Evolutionary conservation across 2,888 invertebrate species (phyloP).

Genomic region (Portevinia maculata): DNA sequence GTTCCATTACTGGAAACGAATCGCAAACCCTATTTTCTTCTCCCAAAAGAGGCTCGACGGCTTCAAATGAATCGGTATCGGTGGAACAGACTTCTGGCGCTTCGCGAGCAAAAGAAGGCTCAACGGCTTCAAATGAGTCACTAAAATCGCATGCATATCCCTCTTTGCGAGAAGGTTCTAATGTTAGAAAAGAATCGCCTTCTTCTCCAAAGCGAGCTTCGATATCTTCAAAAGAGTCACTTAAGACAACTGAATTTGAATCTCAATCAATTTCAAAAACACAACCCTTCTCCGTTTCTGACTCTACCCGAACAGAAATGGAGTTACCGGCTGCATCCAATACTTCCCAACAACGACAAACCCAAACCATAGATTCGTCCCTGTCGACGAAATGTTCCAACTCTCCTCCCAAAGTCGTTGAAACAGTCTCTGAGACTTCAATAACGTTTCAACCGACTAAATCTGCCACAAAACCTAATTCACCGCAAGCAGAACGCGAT

Average conservation of each 20-base stretch:
- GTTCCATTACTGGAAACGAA: neutral
- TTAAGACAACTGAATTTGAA: neutral
- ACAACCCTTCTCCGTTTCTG: neutral
- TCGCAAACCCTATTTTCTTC: neutral
- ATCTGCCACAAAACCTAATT: neutral
- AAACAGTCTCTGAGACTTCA: too few species aligned
- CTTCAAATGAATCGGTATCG: constrained; percentile 15
- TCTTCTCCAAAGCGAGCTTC: too few species aligned
- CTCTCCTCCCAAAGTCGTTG: constrained; percentile 1
- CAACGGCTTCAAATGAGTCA: neutral
- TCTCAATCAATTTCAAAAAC: neutral
- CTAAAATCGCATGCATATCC: too few species aligned
- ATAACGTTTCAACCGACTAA: neutral
- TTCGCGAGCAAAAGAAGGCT: neutral
- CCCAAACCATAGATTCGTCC: neutral
- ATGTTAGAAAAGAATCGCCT: too few species aligned
- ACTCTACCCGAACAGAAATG: neutral
- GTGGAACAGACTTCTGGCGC: too few species aligned
- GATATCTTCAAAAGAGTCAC: too few species aligned
- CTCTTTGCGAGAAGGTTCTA: too few species aligned
- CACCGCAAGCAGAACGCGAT: constrained; percentile 45
- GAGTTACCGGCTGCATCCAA: neutral
- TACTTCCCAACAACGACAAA: neutral
- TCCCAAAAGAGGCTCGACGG: constrained; percentile 14
- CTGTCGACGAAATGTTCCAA: neutral